Evolutionary conservation across 2,888 invertebrate species (phyloP), one percentile per base, ranked within the genome.

Genomic region (Eilema depressum): DNA sequence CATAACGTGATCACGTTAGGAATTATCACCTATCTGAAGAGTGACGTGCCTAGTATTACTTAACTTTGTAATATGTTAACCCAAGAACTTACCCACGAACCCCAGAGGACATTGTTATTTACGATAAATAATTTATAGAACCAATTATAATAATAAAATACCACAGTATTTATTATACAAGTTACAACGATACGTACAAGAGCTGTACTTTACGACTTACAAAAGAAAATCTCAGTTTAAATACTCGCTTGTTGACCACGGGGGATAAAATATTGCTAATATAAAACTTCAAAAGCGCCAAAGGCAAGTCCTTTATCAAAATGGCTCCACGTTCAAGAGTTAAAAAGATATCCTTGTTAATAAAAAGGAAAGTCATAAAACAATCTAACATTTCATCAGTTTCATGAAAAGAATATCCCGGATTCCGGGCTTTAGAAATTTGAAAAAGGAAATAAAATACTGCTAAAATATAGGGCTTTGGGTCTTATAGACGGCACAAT

Each of bases 201-300:
- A 69, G 71, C 81, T 60, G 47, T 72, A 71, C 64, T 81, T 79
- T 78, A 78, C 68, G 76, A 81, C 65, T 37, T 70, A 75, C 70
- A 75, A 66, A 69, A 60, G 75, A 72, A 71, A 79, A 74, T 79
- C 70, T 81, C 71, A 23, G 56, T 61, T 63, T 69, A 63, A n/a
- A 59, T 65, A 69, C 67, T 66, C 28, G 62, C 68, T 23, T 66
- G 70, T 76, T 80, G 79, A 80, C 79, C 81, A 74, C 73, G 65
- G 79, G 74, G 65, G 37, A 79, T 74, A 76, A 81, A 81, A 76
- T 74, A 69, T 76, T 71, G 53, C 66, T 26, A 67, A 68, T 62
- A 75, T 77, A 74, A 75, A 81, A 67, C 75, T 72, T 75, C 66
- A 70, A 78, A 80, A 70, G 57, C 71, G 69, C 71, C 73, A 66